Base-by-base conservation (phyloP, 2,888 invertebrate species). In the Tuta absoluta region DNA sequence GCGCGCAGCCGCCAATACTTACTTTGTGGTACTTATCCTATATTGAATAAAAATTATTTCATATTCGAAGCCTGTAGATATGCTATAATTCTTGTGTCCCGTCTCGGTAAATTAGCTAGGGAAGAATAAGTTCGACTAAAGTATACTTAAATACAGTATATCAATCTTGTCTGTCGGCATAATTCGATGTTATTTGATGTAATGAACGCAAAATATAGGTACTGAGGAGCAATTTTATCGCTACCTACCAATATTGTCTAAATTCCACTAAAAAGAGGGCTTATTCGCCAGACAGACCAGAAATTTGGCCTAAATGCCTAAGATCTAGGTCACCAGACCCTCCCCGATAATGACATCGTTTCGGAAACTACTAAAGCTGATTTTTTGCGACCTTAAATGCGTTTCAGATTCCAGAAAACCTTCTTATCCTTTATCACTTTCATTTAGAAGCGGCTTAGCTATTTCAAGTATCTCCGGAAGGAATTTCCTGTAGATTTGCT, bases 401-500 rank as follows among this genome's bases (percentile, higher is more conserved):
- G 12, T 24, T 53, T 23, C 23, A 21, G 23, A 53, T 53, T 24
- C 24, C 14, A 24, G 5, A 17, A 56, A 56, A 14, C 19, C n/a
- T 14, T 8, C 33, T 56, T 1, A 33, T 33, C 28, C 17, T 56
- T 33, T 33, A 28, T 8, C 14, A 33, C 14, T 56, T 56, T n/a
- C 33, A 56, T 33, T 53, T 33, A 33, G 33, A 8, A 56, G 56
- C 17, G 12, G 56, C 56, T 28, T 4, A 56, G 56, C 17, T 17
- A 28, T 17, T 28, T 10, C 56, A 56, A 56, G 33, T 33, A 28
- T 56, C 17, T 28, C 33, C 33, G n/a, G 33, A 56, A 33, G 56
- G 17, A 33, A 56, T 56, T 56, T 53, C 5, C 51, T 19, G 51
- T 24, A 24, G 51, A 53, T 23, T 24, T 53, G 23, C 56, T 33